These are phyloP conservation scores for Cryptoprocta ferox DNA, from an alignment of 2,797 vertebrate genomes.

Conservation along the genomic window DNA sequence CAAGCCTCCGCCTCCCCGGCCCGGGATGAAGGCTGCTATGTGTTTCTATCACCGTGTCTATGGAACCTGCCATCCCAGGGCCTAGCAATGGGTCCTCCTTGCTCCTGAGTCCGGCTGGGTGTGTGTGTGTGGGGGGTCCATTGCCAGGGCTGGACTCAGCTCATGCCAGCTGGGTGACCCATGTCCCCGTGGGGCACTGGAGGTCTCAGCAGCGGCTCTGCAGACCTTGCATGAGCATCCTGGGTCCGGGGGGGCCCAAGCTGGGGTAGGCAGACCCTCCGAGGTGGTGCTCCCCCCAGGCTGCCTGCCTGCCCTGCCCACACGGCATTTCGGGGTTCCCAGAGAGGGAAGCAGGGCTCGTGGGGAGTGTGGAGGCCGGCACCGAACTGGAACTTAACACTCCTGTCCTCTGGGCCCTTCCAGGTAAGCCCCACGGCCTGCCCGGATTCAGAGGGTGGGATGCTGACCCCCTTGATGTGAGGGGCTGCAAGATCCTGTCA, in stretches of 20 bases:
- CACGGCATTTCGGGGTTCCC: fast-evolving
- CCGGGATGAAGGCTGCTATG: fast-evolving
- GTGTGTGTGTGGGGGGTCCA: too few species aligned
- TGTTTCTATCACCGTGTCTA: fast-evolving
- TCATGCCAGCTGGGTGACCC: background rate
- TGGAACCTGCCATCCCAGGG: fast-evolving
- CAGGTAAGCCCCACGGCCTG: too few species aligned
- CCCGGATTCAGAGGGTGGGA: background rate
- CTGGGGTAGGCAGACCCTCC: background rate
- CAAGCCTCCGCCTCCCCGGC: fast-evolving
- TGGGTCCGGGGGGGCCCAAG: fast-evolving
- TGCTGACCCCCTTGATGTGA: fast-evolving
- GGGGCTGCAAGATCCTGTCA: background rate
- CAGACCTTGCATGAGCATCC: fast-evolving
- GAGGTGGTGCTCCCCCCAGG: background rate
- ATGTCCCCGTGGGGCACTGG: fast-evolving
- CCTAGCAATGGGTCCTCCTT: fast-evolving
- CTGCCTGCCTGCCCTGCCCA: background rate
- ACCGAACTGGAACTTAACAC: too few species aligned
- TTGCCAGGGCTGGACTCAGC: too few species aligned
- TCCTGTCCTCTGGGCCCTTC: background rate
- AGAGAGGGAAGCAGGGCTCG: background rate
- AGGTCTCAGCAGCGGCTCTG: background rate
- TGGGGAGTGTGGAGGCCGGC: background rate
- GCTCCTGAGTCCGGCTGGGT: fast-evolving